Evolutionary conservation across 2,113 vertebrate genomes (phyloP), one percentile per base, ranked within the genome.

Genomic region (Tapirus terrestris): DNA sequence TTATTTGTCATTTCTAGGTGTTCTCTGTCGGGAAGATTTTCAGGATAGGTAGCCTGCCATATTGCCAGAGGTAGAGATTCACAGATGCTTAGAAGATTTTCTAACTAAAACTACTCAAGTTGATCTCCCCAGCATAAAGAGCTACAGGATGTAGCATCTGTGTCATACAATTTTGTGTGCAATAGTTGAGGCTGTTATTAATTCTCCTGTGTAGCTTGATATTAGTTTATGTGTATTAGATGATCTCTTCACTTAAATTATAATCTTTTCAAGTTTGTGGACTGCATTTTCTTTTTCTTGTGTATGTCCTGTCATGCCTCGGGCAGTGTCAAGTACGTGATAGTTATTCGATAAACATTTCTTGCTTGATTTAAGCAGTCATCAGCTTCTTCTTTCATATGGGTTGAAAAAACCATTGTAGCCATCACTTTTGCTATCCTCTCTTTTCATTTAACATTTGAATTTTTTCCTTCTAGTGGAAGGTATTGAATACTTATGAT

Each of bases 401-500:
- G 51, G 6, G 2, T 31, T 83, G 63, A 65, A 21, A 95, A 89
- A 96, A 56, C 0, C 18, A 56, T 23, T 65, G 4, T 51, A 94
- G 7, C 8, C 39, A 31, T 80, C 56, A 9, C 36, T 39, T 90
- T 96, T 91, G 16, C 6, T 85, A 14, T 63, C 29, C 6, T 79
- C 86, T 94, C 65, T 91, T 89, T 94, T 77, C 3, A 58, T 81
- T 87, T 90, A 63, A 10, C 27, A 73, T 86, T 90, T 83, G 6
- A 18, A 61, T 39, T 56, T 94, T 93, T 77, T 61, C 31, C 39
- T 96, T 68, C 43, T 85, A 43, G 36, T 89, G 33, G 39, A 87
- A 89, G 72, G 8, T 91, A 53, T 53, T 86, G 51, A 96, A 95
- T 93, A 92, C 61, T 72, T 83, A 76, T 70, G 29, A 95, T 90